Evolutionary conservation across 2,113 vertebrate genomes (phyloP).

Genomic region (Sardina pilchardus): DNA sequence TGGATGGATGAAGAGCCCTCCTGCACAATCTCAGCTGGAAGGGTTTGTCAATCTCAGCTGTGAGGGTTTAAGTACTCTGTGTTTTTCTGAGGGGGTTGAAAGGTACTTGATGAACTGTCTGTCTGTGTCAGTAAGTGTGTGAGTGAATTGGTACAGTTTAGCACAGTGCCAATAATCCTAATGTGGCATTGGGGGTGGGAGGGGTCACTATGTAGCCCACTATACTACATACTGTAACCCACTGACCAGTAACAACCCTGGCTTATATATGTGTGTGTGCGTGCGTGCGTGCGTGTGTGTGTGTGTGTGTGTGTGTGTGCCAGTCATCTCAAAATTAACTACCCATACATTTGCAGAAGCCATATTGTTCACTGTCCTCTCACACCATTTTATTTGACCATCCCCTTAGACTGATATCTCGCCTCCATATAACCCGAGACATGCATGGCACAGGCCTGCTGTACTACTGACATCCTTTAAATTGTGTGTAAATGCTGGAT

Average conservation of each 20-base stretch:
- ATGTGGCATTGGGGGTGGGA: neutral
- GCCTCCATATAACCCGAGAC: neutral
- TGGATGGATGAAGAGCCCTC: neutral
- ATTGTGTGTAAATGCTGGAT: conserved; percentile 54
- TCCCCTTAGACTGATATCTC: neutral
- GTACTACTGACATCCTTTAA: conserved; percentile 51
- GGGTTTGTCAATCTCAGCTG: too few relatives aligned
- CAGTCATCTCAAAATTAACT: neutral
- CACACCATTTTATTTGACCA: neutral
- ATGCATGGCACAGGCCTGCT: neutral
- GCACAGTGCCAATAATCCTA: neutral
- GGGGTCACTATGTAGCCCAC: too few relatives aligned
- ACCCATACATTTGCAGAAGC: neutral
- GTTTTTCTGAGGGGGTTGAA: too few relatives aligned
- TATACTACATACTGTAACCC: neutral
- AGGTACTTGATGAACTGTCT: neutral
- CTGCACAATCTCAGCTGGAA: too few relatives aligned
- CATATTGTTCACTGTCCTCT: neutral
- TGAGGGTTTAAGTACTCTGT: neutral
- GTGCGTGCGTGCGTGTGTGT: neutral
- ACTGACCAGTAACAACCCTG: neutral
- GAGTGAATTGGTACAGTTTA: neutral
- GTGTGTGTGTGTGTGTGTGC: neutral
- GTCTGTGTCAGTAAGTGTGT: neutral
- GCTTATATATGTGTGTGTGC: too few relatives aligned